Evolutionary conservation across 2,888 invertebrate species (phyloP).

Genomic region (Lasioglossum malachurum): DNA sequence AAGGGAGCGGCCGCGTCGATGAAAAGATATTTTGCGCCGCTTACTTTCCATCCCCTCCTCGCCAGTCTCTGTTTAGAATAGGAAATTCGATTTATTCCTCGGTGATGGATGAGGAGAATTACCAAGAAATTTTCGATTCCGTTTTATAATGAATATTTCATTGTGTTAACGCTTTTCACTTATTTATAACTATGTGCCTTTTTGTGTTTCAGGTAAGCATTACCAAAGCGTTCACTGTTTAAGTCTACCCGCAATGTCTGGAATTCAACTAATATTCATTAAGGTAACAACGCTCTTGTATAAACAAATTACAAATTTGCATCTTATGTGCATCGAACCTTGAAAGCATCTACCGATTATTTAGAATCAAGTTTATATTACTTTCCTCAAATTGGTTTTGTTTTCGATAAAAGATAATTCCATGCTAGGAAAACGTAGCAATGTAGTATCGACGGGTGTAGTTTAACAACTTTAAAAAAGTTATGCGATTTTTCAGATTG

Average conservation of each 20-base stretch:
- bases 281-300: neutral
- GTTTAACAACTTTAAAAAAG: too few species aligned
- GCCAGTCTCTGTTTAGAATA: neutral
- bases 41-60: conserved; percentile 20
- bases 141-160: neutral
- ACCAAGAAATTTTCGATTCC: neutral
- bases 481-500: too few species aligned
- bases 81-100: neutral
- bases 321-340: neutral
- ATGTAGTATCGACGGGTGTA: too few species aligned
- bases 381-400: neutral
- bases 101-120: neutral
- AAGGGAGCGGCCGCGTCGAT: conserved; percentile 52
- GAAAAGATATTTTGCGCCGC: conserved; percentile 40
- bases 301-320: neutral
- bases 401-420: too few species aligned
- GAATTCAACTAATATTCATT: neutral
- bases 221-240: neutral
- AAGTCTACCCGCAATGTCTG: neutral
- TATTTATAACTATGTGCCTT: neutral
- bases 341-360: neutral
- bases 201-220: conserved; percentile 23
- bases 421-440: too few species aligned
- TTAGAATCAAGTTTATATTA: neutral
- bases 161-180: neutral